Base-by-base conservation (phyloP, 2,113 vertebrate species). In the Lates calcarifer region DNA sequence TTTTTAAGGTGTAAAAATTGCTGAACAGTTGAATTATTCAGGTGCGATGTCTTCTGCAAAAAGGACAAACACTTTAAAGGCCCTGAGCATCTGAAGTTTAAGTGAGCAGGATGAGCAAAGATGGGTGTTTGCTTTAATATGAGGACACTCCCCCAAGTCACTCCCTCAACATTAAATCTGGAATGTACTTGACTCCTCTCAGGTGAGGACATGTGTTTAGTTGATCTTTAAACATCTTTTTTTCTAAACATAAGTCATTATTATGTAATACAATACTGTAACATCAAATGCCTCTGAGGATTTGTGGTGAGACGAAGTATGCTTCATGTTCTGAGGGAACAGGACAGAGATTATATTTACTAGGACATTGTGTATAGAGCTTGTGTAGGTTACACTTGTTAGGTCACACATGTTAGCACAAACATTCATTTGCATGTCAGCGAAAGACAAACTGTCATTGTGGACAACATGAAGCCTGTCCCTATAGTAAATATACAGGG, bases 131-230 rank as follows among this genome's bases (percentile, higher is more conserved):
- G 49, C 47, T 53, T 24, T 72, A 33, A 24, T 28, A 43, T 6
- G 35, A 80, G 20, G 88, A 88, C 83, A 82, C 91, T 74, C 91
- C 90, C 39, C 77, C 79, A 49, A 26, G 69, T 62, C 69, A 79
- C 85, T 82, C 85, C 89, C 75, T 71, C n/a, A 63, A 26, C 53
- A 0, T 17, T 71, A 4, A 55, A 74, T 35, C 2, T 35, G 11
- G 22, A 57, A 28, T 8, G 26, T 1, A 47, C 26, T 5, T 2
- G 2, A 82, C 24, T 51, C 28, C 35, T 45, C 29, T 64, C 26
- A 49, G 17, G 1, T 65, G 18, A 24, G 24, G 74, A 26, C 55
- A 43, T 0, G 22, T 47, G 28, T 35, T 28, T 18, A 13, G 24
- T 22, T 51, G 17, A 56, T 66, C 29, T 62, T 13, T 35, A 0